Base-by-base conservation (phyloP, 2,888 invertebrate genomes). In the Lampropteryx suffumata region DNA sequence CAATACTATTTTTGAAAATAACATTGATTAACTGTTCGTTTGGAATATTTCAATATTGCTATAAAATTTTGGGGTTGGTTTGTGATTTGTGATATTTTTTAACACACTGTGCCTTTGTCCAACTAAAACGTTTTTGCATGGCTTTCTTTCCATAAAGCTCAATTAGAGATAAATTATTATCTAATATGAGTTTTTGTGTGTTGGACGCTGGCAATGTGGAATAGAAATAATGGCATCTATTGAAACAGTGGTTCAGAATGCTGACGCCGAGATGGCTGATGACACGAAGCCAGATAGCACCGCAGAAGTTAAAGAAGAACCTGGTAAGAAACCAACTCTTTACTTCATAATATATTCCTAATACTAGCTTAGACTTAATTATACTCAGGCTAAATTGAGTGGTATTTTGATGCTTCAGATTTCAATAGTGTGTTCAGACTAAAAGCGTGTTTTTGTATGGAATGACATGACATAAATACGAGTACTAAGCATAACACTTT, bases 201-300 rank as follows among this genome's bases (percentile, higher is more conserved):
- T 81, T 77, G 76, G 80, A 82, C 76, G 84, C 87, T 84, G 78
- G 77, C 85, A 74, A 78, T 77, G 72, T 82, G 85, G 87, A 84
- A 79, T 85, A 90, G 95, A 95, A 70, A 95, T 96, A 82, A 92
- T 95, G 92, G 96, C 95, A 69, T 94, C 95, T 64, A 96, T 96
- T 78, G 95, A 96, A 88, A 95, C 95, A 67, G 96, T 96, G 68
- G 95, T 95, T 55, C 94, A 95, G 65, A 95, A 95, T 61, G 92
- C 93, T 59, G 94, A 92, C 84, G 89, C 89, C 64, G 93, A 93
- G 73, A 88, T 89, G 82, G 91, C 85, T 11, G 94, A 94, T 61
- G 93, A 93, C 69, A 79, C 88, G 64, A 94, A 94, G 82, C 84
- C 94, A n/a, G 94, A 94, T 76, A 84, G 83, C 79, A 84, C 93